Base-by-base conservation (phyloP, 1,140 invertebrate species). In the Anastrepha ludens region DNA sequence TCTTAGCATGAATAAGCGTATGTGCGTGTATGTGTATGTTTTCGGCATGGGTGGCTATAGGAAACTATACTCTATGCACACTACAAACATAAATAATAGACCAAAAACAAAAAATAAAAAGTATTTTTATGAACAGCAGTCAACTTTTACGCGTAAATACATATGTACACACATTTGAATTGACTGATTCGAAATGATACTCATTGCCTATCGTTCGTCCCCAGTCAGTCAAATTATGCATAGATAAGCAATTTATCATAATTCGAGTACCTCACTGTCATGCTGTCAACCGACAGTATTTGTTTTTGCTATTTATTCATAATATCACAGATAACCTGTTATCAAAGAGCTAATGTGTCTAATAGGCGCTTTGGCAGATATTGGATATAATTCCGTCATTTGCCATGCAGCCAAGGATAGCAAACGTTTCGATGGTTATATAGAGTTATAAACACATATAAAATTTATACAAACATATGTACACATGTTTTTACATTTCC, bases 181-280 rank as follows among this genome's bases (percentile, higher is more conserved):
- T 81, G 74, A 55, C n/a, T 81, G 5, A 47, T 74, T 50, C 3
- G 11, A 74, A 74, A 74, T 74, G 39, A n/a, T 74, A 74, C 17
- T 74, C 44, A 50, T 74, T 47, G 41, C 41, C 70, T 13, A 50
- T 74, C 39, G 39, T 47, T 55, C 55, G 74, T 55, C 47, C 74
- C n/a, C 55, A 47, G 70, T 74, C 74, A 81, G n/a, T 20, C 6
- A 81, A 81, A 81, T 81, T 62, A 86, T 86, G 17, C 41, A 44
- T 44, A 86, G 85, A 62, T 60, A 86, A 59, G 59, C 85, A 60
- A 87, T 87, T 87, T 87, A 87, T 87, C 87, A 87, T 78, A 87
- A 87, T 87, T 87, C 87, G 67, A 87, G 87, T 87, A 29, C 70
- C 67, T 78, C n/a, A 50, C 87, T 87, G 87, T 87, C 67, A 87